A percentile compares a stretch with the other conserved stretches of the same genome.
phyloP scores from a whole-genome alignment of 2,113 vertebrate species.

The Corydoras sp. region DNA sequence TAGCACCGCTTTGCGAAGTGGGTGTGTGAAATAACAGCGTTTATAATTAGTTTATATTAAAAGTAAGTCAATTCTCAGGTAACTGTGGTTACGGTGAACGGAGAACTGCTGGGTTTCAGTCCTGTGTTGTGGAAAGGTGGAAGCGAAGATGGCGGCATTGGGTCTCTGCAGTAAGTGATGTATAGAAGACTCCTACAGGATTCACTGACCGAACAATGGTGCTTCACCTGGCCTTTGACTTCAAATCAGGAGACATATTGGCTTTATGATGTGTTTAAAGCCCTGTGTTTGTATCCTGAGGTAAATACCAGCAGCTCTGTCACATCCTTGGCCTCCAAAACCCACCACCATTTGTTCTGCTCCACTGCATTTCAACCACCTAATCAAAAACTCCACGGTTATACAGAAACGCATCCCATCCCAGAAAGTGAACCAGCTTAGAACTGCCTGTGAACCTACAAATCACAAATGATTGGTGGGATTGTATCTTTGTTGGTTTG shows the following conservation, averaged over 20 bases:
- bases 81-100: neutral
- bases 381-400: neutral
- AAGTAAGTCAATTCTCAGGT: too few species aligned
- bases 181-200: neutral
- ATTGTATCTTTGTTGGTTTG: too few species aligned
- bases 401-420: neutral
- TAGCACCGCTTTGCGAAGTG: too few species aligned
- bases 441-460: too few species aligned
- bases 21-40: too few species aligned
- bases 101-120: neutral
- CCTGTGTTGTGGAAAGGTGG: neutral
- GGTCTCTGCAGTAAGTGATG: conserved; percentile 1
- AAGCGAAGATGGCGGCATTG: conserved; percentile 21
- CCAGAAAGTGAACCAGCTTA: neutral
- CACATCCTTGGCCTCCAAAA: neutral
- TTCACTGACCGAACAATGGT: neutral
- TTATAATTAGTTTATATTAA: too few species aligned
- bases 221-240: too few species aligned
- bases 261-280: neutral
- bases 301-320: neutral
- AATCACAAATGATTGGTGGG: too few species aligned
- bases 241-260: too few species aligned
- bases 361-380: neutral
- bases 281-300: neutral
- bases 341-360: too few species aligned